Conservation (phyloP, 2,113 vertebrate genomes). For the Acinonyx jubatus region DNA sequence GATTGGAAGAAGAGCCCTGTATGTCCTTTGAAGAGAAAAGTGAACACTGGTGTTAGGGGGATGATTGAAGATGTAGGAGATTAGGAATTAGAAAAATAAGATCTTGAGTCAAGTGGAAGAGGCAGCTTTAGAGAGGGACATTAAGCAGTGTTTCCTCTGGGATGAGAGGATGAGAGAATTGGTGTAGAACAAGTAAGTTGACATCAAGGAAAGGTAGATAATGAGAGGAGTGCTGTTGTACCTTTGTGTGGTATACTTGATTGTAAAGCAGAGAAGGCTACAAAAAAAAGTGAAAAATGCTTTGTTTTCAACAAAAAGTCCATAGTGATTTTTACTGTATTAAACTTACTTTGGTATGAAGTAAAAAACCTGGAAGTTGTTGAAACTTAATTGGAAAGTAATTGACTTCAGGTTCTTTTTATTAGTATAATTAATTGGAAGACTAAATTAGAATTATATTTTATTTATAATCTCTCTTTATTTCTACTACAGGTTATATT, state of each 20-base stretch:
- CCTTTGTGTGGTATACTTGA: neutral
- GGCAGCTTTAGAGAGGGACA: neutral
- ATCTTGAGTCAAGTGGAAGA: neutral
- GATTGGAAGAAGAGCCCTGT: neutral
- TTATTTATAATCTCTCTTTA: neutral
- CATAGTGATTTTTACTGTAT: neutral
- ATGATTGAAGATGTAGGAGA: neutral
- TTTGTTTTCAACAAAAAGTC: neutral
- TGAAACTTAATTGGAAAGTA: constrained; percentile 13
- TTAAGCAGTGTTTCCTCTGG: neutral
- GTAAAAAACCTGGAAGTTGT: neutral
- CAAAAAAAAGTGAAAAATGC: neutral
- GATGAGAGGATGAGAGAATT: neutral
- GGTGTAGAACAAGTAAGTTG: neutral
- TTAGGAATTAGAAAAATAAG: neutral
- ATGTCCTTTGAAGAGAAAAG: neutral
- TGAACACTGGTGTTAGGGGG: neutral
- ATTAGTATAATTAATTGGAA: constrained; percentile 27
- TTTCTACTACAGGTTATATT: constrained; percentile 93
- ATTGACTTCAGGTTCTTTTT: constrained; percentile 22
- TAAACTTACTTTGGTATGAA: neutral
- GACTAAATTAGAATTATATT: neutral
- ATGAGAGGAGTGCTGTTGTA: neutral
- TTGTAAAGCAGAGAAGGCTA: neutral
- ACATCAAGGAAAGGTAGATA: neutral